Base-by-base conservation (phyloP, 2,113 vertebrate genomes). In the Canis aureus region DNA sequence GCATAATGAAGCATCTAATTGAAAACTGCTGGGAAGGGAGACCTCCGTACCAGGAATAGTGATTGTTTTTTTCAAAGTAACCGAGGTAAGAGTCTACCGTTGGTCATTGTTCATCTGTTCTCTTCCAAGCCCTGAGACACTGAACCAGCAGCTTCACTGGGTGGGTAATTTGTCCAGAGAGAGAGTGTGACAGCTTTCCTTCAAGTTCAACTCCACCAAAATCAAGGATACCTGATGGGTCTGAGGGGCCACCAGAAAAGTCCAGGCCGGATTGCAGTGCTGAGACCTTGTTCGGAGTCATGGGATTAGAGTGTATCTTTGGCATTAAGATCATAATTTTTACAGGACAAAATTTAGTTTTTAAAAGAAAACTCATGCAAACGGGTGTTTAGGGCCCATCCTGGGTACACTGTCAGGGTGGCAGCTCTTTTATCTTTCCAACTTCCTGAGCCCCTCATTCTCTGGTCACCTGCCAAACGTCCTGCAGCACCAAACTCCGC, bases 311-410 rank as follows among this genome's bases (percentile, higher is more conserved):
- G 49, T 51, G 17, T 53, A 11, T 51, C 73, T 82, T 92, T 82
- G 53, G 49, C 32, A 83, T 29, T 19, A 35, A 87, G 38, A 73
- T 85, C 19, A 66, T 22, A 91, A 71, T 15, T 91, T 95, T 71
- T 69, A 80, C 10, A 78, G n/a, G 55, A 51, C 8, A 79, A 49
- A 88, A 93, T 20, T 71, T 79, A 55, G 51, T 9, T 32, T 55
- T 79, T 74, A 11, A 67, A 82, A 23, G n/a, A 96, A 32, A 94
- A 95, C 20, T 57, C 55, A 57, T 89, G 8, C 89, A 86, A 84
- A 59, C 51, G 51, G 7, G 49, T 69, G 6, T 32, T 19, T 51
- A 73, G 23, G 19, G 19, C 27, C 59, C 43, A 59, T 20, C 23
- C n/a, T 84, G 20, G 20, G 13, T 17, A 55, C 20, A 17, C 2